Evolutionary conservation across 2,888 invertebrate species (phyloP), one percentile per base, ranked within the genome.

Genomic region (Nasonovia ribisnigri): DNA sequence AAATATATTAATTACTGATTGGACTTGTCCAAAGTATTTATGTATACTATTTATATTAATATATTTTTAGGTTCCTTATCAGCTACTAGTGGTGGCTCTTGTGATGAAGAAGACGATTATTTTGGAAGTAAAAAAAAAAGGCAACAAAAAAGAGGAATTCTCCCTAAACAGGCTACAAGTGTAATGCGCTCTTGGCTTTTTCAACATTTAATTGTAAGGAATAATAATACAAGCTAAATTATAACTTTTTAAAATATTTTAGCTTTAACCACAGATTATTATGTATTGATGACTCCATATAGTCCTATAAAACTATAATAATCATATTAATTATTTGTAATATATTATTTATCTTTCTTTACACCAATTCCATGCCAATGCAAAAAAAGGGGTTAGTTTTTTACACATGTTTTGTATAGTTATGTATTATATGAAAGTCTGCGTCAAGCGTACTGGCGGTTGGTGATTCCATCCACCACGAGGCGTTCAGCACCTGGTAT

Each of bases 121-220:
- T 95, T 95, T 94, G 95, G 96, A 96, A 96, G 97, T 95, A 96
- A 97, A 95, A 96, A 96, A 95, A 96, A 96, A 95, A 90, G 93
- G 29, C 93, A 93, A 84, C 97, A 97, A 95, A 98, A 98, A 96
- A 96, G 99, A 29, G 99, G 99, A 29, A 98, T 99, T 95, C 96
- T 99, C 95, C 99, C 99, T 60, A 98, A 99, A 95, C 98, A 98
- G 95, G 99, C 99, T 95, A 99, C 99, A 92, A 98, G 98, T 96
- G 98, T 98, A 95, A 98, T 99, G 98, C 96, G 99, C 95, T 98
- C 98, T 92, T 99, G 99, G 99, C 97, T 99, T 95, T 99, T 99
- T 96, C 98, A 99, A 96, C 99, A 99, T 96, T 97, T 99, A 95
- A 98, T 99, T 96, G 99, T 99, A 96, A 97, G 97, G 96, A 51